Evolutionary conservation across 2,797 vertebrate genomes (phyloP).

Genomic region (Vespertilio murinus): DNA sequence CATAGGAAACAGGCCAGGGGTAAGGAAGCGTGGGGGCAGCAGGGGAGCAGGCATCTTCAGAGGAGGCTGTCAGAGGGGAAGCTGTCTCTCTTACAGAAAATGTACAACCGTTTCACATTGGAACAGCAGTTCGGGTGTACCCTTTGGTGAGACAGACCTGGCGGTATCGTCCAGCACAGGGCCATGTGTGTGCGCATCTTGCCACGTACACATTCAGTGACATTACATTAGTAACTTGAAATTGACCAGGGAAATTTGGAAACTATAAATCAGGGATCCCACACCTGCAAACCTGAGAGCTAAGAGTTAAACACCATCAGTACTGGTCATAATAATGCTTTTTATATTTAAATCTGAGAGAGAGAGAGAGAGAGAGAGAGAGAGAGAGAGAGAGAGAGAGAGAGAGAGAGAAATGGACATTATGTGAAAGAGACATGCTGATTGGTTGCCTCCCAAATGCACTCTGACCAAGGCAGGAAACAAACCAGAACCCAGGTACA

Average conservation of each 20-base stretch:
- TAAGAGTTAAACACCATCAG: not conserved
- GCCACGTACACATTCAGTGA: not conserved
- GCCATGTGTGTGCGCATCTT: not conserved
- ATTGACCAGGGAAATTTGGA: not conserved
- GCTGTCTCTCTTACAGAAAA: not conserved
- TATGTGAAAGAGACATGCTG: no score
- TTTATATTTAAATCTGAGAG: no score
- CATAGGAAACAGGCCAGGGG: not conserved
- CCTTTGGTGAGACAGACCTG: not conserved
- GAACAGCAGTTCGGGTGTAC: not conserved
- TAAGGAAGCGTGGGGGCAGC: not conserved
- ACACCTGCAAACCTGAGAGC: not conserved
- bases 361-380: no score
- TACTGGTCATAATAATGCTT: not conserved
- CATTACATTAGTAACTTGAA: not conserved
- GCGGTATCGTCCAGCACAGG: not conserved
- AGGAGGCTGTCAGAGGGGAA: not conserved
- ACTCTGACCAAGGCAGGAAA: no score
- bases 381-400: no score
- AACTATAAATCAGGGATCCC: not conserved
- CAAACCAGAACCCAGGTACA: no score
- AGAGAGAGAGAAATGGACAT: no score
- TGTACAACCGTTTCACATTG: not conserved
- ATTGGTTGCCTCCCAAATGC: no score
- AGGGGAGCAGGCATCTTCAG: not conserved